Evolutionary conservation across 2,797 vertebrate species (phyloP).

Genomic region (Anabacerthia variegaticeps): DNA sequence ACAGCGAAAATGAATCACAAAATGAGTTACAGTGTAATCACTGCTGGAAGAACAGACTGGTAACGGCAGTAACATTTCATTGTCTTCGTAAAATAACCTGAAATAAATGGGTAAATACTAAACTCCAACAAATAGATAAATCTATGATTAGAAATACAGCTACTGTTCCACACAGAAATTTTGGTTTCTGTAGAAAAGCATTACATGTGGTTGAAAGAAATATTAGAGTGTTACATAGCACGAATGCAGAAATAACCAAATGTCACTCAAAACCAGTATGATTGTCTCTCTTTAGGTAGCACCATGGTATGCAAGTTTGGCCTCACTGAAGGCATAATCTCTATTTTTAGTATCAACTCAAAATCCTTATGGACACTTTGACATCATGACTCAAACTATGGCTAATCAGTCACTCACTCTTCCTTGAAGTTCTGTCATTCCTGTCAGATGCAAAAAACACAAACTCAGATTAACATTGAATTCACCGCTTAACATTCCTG

Average conservation of each 20-base stretch:
- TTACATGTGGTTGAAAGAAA: background rate
- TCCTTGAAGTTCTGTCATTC: background rate
- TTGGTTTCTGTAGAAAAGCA: background rate
- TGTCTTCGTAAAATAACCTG: conserved; percentile 3
- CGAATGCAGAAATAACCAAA: background rate
- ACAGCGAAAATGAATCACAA: conserved; percentile 4
- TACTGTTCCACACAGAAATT: background rate
- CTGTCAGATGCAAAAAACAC: background rate
- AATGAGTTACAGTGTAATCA: background rate
- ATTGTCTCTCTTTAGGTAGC: background rate
- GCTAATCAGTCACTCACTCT: background rate
- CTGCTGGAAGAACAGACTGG: conserved; percentile 18
- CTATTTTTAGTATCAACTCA: background rate
- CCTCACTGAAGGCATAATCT: background rate
- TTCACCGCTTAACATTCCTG: background rate
- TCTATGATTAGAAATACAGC: background rate
- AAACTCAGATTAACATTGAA: background rate
- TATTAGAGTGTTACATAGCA: background rate
- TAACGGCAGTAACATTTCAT: conserved; percentile 17
- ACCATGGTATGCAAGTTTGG: background rate
- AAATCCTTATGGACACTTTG: background rate
- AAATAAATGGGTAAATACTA: conserved; percentile 48
- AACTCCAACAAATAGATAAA: conserved; percentile 2
- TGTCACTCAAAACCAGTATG: background rate
- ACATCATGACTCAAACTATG: background rate